Evolutionary conservation across 2,113 vertebrate genomes (phyloP).

Genomic region (Elachura formosa): DNA sequence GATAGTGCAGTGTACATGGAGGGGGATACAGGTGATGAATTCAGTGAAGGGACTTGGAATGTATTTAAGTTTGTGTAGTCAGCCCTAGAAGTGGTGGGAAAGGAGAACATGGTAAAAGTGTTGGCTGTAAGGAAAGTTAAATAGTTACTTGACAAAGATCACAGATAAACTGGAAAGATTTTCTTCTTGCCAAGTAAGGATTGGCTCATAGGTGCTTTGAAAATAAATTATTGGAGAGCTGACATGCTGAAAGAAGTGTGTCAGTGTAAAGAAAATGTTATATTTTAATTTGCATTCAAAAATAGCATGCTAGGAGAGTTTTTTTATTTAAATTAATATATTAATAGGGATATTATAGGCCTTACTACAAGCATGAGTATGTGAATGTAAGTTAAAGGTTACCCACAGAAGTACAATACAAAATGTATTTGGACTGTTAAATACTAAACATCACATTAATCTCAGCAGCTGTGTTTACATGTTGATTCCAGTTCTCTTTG

Average conservation of each 20-base stretch:
- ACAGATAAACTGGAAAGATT: not conserved
- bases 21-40: not conserved
- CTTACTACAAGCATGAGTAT: not conserved
- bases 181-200: not conserved
- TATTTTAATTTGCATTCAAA: not conserved
- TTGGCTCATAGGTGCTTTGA: not conserved
- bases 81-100: not conserved
- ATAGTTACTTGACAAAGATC: not conserved
- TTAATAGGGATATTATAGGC: not conserved
- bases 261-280: not conserved
- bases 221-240: not conserved
- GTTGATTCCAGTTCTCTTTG: conserved; percentile 15
- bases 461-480: not conserved
- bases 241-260: not conserved
- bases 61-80: not conserved
- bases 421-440: not conserved
- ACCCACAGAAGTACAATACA: not conserved
- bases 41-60: not conserved
- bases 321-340: not conserved
- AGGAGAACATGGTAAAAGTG: not conserved
- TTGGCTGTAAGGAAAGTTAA: not conserved
- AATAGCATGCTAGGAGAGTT: not conserved
- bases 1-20: not conserved
- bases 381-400: not conserved
- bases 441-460: not conserved